Conservation (phyloP, 2,113 vertebrate species). For the Telmatochromis sp. region DNA sequence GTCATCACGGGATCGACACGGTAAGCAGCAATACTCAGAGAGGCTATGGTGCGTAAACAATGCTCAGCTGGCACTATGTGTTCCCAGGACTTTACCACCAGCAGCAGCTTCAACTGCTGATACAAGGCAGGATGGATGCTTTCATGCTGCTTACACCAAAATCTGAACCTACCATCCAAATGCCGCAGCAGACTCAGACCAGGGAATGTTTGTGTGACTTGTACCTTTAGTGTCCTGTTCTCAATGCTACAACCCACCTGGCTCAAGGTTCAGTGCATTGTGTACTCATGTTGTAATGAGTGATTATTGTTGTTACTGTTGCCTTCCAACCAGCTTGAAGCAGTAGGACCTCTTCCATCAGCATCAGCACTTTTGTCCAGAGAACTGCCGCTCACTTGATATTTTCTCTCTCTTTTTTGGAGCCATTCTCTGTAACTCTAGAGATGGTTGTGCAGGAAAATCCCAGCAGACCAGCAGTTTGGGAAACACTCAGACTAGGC, state of each 20-base stretch:
- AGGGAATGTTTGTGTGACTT: background rate
- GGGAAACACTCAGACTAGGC: background rate
- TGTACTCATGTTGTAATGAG: background rate
- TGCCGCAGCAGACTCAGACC: background rate
- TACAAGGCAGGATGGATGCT: background rate
- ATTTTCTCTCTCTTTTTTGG: background rate
- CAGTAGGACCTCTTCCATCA: background rate
- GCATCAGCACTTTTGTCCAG: background rate
- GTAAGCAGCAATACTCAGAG: background rate
- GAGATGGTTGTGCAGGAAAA: background rate
- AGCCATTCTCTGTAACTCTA: background rate
- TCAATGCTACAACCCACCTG: background rate
- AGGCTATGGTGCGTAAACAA: background rate
- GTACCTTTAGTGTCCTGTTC: background rate
- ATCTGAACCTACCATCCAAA: background rate
- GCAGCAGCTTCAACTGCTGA: accelerated
- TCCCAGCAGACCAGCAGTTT: background rate
- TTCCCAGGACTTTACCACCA: background rate
- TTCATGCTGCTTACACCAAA: background rate
- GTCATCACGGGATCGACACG: background rate
- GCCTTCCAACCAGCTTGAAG: background rate
- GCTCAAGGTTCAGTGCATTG: background rate
- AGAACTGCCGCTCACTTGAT: background rate
- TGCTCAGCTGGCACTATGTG: background rate
- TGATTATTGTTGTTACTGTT: background rate